Evolutionary conservation across 2,888 invertebrate genomes (phyloP), one percentile per base, ranked within the genome.

Genomic region (Cryptus armator): DNA sequence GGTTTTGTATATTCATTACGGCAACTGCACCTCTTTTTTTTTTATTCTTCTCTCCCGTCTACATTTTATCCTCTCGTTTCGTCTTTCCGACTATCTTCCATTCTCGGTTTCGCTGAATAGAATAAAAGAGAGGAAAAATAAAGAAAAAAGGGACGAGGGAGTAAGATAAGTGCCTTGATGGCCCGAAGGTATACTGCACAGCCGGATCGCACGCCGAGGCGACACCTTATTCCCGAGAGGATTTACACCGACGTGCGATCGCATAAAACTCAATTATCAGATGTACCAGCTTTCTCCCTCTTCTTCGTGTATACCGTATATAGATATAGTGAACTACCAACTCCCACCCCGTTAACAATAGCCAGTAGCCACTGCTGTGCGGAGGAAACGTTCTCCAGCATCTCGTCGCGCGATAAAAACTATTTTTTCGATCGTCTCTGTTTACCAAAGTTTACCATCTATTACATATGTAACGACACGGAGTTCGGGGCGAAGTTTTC

Each of bases 181-280:
- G 84, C 75, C 81, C 81, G 72, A 16, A 62, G 62, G 62, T 74
- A 56, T 76, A 44, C 62, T 9, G 62, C 24, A n/a, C 46, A 14
- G 16, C 32, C 16, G 48, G 46, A 29, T 32, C 62, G 62, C 64
- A 51, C 44, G 64, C 66, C 43, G 37, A 32, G 48, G 51, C 74
- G 78, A 84, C 86, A 88, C 86, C 86, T 89, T 90, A 90, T 88
- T 90, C 90, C 78, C 88, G 59, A 46, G 82, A 74, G 91, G 91
- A 91, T 91, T 91, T 91, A 90, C 87, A 88, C 85, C 88, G 87
- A 90, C 91, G 91, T 91, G 91, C 90, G 90, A 91, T 90, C 89
- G 91, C 91, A 91, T 91, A 91, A 91, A 91, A 89, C 90, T 91
- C 91, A 91, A 91, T 91, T 91, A 91, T 90, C 90, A 89, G 90